Conservation (phyloP, 2,888 invertebrate species). For the Perizoma affinitatum region DNA sequence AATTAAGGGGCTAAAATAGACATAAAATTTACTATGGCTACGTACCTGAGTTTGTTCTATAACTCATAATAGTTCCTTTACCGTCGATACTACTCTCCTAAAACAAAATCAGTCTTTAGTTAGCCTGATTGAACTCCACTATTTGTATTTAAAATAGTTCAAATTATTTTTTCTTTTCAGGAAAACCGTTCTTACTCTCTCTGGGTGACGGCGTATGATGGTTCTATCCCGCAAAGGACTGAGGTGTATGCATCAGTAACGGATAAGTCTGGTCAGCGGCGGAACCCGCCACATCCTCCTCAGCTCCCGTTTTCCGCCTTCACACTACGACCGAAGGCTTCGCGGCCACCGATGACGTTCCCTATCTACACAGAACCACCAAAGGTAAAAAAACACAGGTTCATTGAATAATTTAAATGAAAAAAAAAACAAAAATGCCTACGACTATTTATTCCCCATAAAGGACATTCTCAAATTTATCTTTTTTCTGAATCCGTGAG, state of each 20-base stretch:
- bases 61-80: too few relatives aligned
- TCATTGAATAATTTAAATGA: too few relatives aligned
- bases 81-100: too few relatives aligned
- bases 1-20: too few relatives aligned
- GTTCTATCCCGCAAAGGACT: constrained; percentile 69
- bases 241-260: constrained; percentile 72
- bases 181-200: constrained; percentile 73
- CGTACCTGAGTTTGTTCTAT: too few relatives aligned
- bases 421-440: too few relatives aligned
- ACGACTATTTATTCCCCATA: too few relatives aligned
- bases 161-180: constrained; percentile 52
- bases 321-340: constrained; percentile 45
- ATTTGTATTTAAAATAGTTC: constrained; percentile 9
- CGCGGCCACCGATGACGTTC: constrained; percentile 50
- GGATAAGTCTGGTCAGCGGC: constrained; percentile 58
- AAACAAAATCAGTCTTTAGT: too few relatives aligned
- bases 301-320: constrained; percentile 54
- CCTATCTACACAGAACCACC: constrained; percentile 45
- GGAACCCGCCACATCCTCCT: constrained; percentile 64
- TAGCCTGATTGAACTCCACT: too few relatives aligned
- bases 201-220: constrained; percentile 74
- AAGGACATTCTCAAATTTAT: too few relatives aligned
- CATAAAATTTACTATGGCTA: too few relatives aligned
- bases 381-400: constrained; percentile 11
- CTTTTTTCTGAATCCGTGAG: too few relatives aligned